phyloP scores from a whole-genome alignment of 2,888 invertebrate species.

The Drosophila mimica region DNA sequence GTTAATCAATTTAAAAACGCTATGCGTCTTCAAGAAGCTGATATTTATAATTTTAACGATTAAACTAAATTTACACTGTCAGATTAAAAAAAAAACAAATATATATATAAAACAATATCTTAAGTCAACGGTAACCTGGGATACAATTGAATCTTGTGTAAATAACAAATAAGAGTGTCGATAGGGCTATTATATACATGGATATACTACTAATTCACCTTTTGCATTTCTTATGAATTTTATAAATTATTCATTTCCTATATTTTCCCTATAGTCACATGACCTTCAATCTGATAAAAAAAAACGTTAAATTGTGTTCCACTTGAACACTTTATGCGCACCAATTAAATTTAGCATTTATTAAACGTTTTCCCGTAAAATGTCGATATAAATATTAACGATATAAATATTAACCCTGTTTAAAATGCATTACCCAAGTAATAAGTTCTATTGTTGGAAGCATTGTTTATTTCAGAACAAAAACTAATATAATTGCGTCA shows the following conservation, averaged over 20 bases:
- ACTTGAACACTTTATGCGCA: slow-evolving; percentile 17
- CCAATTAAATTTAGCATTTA: slow-evolving; percentile 42
- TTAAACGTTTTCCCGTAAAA: slow-evolving; percentile 36
- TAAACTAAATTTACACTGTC: not conserved
- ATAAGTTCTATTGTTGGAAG: slow-evolving; percentile 25
- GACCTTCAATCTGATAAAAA: not conserved
- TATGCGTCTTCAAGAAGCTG: not conserved
- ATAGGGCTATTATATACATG: not conserved
- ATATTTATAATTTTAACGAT: not conserved
- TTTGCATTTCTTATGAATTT: not conserved
- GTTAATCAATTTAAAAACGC: not conserved
- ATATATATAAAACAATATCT: no score
- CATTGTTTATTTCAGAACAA: slow-evolving; percentile 20
- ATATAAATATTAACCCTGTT: slow-evolving; percentile 2
- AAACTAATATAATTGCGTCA: slow-evolving; percentile 40
- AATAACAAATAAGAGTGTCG: not conserved
- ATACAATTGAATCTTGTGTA: not conserved
- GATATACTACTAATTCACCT: not conserved
- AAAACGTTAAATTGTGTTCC: slow-evolving; percentile 15
- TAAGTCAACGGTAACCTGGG: not conserved
- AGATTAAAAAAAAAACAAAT: no score
- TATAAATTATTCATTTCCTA: slow-evolving; percentile 8
- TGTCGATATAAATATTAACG: slow-evolving; percentile 46
- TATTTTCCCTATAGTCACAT: not conserved
- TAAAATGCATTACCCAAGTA: not conserved